A percentile compares a stretch with the other conserved stretches of the same genome.
Conservation (phyloP, 2,888 invertebrate species). For the Synergus gifuensis region DNA sequence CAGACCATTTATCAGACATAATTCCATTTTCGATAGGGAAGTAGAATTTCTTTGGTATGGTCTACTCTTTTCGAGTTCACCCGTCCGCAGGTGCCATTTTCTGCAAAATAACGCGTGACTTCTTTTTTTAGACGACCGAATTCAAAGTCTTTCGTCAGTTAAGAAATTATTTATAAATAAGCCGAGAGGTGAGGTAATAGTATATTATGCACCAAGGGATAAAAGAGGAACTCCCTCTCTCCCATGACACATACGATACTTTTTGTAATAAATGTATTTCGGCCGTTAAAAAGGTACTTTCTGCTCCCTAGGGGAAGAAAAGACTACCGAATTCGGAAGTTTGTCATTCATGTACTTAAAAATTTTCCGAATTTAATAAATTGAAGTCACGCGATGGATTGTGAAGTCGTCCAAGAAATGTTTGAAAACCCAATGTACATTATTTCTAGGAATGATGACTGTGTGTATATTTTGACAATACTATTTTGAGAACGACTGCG, state of each 20-base stretch:
- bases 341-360: conserved; percentile 24
- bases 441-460: conserved; percentile 58
- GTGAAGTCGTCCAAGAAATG: conserved; percentile 21
- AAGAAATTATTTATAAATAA: background rate
- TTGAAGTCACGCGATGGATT: conserved; percentile 12
- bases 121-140: background rate
- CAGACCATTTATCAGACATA: background rate
- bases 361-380: conserved; percentile 33
- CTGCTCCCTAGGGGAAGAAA: background rate
- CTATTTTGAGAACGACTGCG: conserved; percentile 57
- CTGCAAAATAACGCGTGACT: conserved; percentile 30
- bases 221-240: too few species aligned
- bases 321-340: background rate
- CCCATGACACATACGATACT: too few species aligned
- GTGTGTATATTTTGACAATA: conserved; percentile 76
- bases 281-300: background rate
- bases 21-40: background rate
- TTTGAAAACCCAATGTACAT: conserved; percentile 62
- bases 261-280: too few species aligned
- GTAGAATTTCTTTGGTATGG: background rate
- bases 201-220: too few species aligned
- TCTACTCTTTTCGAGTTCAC: background rate
- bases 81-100: conserved; percentile 38
- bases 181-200: too few species aligned
- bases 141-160: background rate